Evolutionary conservation across 2,888 invertebrate genomes (phyloP), one percentile per base, ranked within the genome.

Genomic region (Phortica magna): DNA sequence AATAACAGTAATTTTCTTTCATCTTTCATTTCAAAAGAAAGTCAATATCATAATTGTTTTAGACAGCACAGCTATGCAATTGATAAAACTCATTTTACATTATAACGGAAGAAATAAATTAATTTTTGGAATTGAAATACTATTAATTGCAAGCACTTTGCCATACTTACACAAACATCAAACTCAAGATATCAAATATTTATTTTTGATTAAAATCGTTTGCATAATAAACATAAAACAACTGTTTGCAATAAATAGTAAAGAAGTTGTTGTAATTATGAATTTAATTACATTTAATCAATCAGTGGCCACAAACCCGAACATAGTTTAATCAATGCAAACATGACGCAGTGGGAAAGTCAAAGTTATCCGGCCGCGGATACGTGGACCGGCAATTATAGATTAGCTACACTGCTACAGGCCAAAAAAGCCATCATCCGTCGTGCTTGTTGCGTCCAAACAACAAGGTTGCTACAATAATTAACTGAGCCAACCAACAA

Each of bases 271-370:
- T 85, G 84, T 78, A 87, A 85, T 85, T 85, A 77, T 53, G 57
- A 39, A 64, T 84, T 84, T 83, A 84, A 87, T 85, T 80, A 76
- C 78, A 79, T 79, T 83, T 84, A 85, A 85, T 87, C 86, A 87
- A 83, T 80, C 70, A 71, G 31, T 31, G 53, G 53, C 17, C 53
- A 31, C 55, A 41, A n/a, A 48, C 42, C 2, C 59, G 59, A 73
- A 59, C 73, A 22, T 31, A 19, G 67, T 39, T 67, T 41, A 67
- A 70, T 53, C 48, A 22, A 70, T 31, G 2, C 42, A 59, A 73
- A 61, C 73, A 19, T 9, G 22, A 73, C n/a, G 41, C 42, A 19
- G 53, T 17, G 53, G 17, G 48, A 48, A 71, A 43, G 53, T 73
- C 14, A 76, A 67, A 12, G 22, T 22, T 70, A 19, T 9, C 14